Conservation (phyloP, 2,888 invertebrate species). For the Petrolisthes cinctipes region DNA sequence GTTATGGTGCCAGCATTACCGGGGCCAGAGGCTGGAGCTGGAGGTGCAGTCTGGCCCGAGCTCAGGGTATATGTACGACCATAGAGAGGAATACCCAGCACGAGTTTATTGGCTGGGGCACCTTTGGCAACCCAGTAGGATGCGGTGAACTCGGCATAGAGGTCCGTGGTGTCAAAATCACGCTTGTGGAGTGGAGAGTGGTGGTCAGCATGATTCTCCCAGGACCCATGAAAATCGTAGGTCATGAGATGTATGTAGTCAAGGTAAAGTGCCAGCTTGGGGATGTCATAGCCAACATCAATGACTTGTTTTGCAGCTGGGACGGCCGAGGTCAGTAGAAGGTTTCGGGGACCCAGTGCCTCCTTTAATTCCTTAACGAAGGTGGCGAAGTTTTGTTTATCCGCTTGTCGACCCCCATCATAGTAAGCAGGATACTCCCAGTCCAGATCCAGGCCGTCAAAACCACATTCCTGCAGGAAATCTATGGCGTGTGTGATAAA, state of each 20-base stretch:
- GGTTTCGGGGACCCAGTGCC: constrained; percentile 62
- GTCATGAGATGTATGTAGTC: constrained; percentile 80
- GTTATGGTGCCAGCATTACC: constrained; percentile 67
- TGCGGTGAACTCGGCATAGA: constrained; percentile 20
- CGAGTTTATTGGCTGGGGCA: constrained; percentile 83
- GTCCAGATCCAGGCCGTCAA: constrained; percentile 30
- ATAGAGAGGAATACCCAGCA: constrained; percentile 89
- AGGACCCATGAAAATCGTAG: constrained; percentile 75
- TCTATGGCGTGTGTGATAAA: constrained; percentile 63
- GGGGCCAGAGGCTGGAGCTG: constrained; percentile 51
- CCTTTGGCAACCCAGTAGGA: constrained; percentile 79
- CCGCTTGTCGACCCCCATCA: constrained; percentile 71
- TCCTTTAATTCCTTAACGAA: constrained; percentile 64
- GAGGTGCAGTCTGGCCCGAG: constrained; percentile 68
- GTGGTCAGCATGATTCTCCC: constrained; percentile 71
- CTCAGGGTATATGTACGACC: constrained; percentile 85
- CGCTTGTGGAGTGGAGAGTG: constrained; percentile 73
- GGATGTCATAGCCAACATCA: constrained; percentile 78
- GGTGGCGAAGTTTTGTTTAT: constrained; percentile 67
- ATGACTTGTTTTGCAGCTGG: constrained; percentile 68
- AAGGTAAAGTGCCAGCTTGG: constrained; percentile 74
- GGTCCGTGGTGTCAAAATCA: constrained; percentile 70
- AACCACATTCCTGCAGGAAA: constrained; percentile 46
- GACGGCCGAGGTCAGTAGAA: constrained; percentile 66
- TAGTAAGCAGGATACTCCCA: constrained; percentile 42